Percentiles rank a stretch among this genome's conserved stretches.
Conservation (phyloP, 2,888 invertebrate species). For the Cinara cedri region DNA sequence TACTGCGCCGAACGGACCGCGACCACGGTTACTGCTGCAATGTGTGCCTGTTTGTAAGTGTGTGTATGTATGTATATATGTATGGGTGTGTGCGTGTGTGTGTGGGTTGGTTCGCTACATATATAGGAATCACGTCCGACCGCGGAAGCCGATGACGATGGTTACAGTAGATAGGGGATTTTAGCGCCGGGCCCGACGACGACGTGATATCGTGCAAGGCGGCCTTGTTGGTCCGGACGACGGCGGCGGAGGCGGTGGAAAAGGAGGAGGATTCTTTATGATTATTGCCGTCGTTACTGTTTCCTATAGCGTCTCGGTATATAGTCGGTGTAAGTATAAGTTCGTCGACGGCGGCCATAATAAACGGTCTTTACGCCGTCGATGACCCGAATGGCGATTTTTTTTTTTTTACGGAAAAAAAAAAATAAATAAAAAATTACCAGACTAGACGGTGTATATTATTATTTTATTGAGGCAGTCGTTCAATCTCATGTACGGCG, state of each 20-base stretch:
- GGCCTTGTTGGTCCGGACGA: background rate
- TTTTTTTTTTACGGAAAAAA: too few species aligned
- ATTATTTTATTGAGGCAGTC: too few species aligned
- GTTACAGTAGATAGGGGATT: conserved; percentile 1
- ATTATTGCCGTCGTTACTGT: conserved; percentile 45
- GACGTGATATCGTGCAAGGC: background rate
- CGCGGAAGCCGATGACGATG: background rate
- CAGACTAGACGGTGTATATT: too few species aligned
- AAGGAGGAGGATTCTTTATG: conserved; percentile 38
- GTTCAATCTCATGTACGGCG: too few species aligned
- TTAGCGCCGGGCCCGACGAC: background rate
- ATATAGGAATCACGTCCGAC: conserved; percentile 16
- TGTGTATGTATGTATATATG: background rate
- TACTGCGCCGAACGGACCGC: background rate
- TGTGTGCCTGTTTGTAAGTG: background rate
- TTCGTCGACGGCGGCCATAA: conserved; percentile 17
- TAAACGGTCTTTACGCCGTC: conserved; percentile 20
- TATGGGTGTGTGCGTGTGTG: background rate
- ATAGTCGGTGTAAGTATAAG: background rate
- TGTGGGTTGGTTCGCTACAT: background rate
- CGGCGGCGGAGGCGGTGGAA: background rate
- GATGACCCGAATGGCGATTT: too few species aligned
- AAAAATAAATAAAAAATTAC: too few species aligned
- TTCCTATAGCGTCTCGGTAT: conserved; percentile 22
- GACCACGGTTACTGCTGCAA: conserved; percentile 8